Conservation (phyloP, 2,113 vertebrate species). For the Hemiprocne comata region DNA sequence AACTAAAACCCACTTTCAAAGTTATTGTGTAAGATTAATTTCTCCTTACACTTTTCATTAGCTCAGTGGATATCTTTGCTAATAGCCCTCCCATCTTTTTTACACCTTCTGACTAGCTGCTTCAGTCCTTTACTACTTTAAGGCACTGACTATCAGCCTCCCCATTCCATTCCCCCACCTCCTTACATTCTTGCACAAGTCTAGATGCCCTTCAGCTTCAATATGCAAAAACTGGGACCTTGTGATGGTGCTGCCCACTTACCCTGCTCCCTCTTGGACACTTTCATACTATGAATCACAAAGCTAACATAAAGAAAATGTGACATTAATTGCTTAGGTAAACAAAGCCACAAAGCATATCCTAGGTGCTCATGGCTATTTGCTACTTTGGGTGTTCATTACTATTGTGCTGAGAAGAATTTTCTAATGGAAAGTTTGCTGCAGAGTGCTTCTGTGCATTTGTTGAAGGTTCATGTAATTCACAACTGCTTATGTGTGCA, state of each 20-base stretch:
- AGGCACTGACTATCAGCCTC: neutral
- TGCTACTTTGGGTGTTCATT: neutral
- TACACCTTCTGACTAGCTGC: neutral
- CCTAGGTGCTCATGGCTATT: neutral
- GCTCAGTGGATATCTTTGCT: neutral
- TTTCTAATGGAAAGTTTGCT: neutral
- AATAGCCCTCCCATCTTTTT: neutral
- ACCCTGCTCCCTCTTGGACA: neutral
- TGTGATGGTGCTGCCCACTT: neutral
- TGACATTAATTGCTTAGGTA: neutral
- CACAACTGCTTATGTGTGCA: neutral
- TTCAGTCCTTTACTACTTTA: neutral
- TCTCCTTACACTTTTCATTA: neutral
- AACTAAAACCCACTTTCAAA: neutral
- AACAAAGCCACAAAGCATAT: neutral
- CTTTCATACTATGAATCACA: neutral
- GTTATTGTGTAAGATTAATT: neutral
- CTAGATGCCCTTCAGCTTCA: neutral
- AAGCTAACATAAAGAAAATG: neutral
- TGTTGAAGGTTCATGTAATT: neutral
- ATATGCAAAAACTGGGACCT: neutral
- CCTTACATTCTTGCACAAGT: neutral
- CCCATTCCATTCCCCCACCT: neutral
- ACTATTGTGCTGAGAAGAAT: neutral
- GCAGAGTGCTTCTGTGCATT: neutral